A percentile compares a stretch with the other conserved stretches of the same genome.
phyloP scores from a whole-genome alignment of 2,888 invertebrate species.

The Acrocyrtus sp. region DNA sequence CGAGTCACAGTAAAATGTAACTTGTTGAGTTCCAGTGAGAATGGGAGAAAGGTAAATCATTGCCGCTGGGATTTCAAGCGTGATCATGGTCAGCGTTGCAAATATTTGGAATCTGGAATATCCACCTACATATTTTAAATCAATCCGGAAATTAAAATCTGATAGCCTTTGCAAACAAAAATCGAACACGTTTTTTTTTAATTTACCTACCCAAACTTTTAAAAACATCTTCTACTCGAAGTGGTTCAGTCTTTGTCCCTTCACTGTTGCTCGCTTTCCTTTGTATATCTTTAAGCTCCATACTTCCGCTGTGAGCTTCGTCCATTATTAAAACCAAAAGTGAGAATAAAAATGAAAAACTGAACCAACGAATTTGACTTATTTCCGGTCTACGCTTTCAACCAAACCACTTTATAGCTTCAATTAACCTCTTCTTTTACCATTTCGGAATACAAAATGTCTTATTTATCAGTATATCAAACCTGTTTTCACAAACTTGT shows the following conservation, averaged over 20 bases:
- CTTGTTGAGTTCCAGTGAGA: conserved; percentile 44
- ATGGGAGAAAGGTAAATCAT: conserved; percentile 50
- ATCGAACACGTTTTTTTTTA: background rate
- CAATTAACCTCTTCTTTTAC: no score
- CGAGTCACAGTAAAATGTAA: conserved; percentile 37
- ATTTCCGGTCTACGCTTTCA: no score
- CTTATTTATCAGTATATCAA: no score
- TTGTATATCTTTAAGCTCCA: no score
- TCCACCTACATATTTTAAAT: conserved; percentile 24
- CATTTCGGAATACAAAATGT: no score
- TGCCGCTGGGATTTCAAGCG: conserved; percentile 45
- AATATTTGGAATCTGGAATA: conserved; percentile 51
- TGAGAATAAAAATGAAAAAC: no score
- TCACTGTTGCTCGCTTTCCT: background rate
- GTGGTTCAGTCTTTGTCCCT: conserved; percentile 15
- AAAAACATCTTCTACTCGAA: conserved; percentile 54
- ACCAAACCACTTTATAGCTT: no score
- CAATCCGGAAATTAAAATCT: background rate
- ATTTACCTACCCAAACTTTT: conserved; percentile 43
- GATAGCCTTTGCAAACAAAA: conserved; percentile 1
- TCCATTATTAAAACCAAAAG: no score
- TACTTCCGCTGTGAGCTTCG: no score
- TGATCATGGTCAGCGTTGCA: conserved; percentile 42
- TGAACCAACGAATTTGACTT: no score
- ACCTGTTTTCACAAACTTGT: no score